phyloP scores from a whole-genome alignment of 2,888 invertebrate species.

The Nymphalis polychloros region DNA sequence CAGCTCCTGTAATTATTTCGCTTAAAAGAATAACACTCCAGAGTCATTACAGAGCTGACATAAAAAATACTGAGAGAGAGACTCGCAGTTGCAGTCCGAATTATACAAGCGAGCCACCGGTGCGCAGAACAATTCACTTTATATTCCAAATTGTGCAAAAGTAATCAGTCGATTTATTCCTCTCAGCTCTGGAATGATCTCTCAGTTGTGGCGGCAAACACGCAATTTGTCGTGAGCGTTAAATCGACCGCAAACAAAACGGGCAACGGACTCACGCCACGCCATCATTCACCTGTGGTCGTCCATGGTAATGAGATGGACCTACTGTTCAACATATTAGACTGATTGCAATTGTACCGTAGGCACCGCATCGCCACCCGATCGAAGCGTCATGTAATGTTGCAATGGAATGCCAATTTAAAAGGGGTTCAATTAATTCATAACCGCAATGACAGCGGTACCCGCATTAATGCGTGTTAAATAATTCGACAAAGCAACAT shows the following conservation, averaged over 20 bases:
- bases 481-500: constrained; percentile 31
- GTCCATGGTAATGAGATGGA: constrained; percentile 80
- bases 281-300: constrained; percentile 81
- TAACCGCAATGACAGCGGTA: constrained; percentile 39
- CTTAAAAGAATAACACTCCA: constrained; percentile 42
- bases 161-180: constrained; percentile 66
- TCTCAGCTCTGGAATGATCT: constrained; percentile 69
- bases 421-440: constrained; percentile 47
- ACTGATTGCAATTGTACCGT: constrained; percentile 74
- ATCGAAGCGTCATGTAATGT: constrained; percentile 56
- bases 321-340: constrained; percentile 79
- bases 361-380: constrained; percentile 52
- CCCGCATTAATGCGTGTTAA: constrained; percentile 36
- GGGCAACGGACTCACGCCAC: constrained; percentile 61
- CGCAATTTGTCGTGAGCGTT: constrained; percentile 79
- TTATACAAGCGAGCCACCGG: constrained; percentile 42
- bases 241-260: constrained; percentile 82
- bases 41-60: constrained; percentile 42
- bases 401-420: constrained; percentile 42
- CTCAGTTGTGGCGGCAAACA: constrained; percentile 73
- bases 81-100: constrained; percentile 42
- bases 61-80: constrained; percentile 40
- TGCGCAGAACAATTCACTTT: constrained; percentile 50
- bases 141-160: constrained; percentile 63
- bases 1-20: constrained; percentile 38